These are phyloP conservation scores for Apamea anceps DNA, from an alignment of 2,888 invertebrate genomes.

Conservation along the genomic window DNA sequence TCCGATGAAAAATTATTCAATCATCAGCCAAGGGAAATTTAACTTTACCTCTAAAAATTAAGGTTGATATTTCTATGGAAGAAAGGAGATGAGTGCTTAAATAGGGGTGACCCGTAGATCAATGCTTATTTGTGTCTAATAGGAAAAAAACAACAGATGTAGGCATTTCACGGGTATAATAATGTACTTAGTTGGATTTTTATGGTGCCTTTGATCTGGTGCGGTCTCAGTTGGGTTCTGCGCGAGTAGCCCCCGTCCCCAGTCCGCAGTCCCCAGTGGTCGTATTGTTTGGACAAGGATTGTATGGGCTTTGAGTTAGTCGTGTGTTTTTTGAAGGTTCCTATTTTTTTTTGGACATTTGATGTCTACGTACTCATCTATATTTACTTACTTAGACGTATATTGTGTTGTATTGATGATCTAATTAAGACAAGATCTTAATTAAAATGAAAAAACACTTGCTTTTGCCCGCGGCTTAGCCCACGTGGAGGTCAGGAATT, in stretches of 20 bases:
- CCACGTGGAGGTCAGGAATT: too few species aligned
- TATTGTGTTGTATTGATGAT: background rate
- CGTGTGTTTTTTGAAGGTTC: conserved; percentile 29
- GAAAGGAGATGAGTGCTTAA: conserved; percentile 51
- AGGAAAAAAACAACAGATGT: conserved; percentile 89
- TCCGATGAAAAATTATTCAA: conserved; percentile 25
- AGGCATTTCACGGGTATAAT: conserved; percentile 90
- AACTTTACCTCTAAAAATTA: background rate
- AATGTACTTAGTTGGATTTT: conserved; percentile 89
- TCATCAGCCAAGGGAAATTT: background rate
- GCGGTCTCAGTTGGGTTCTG: conserved; percentile 71
- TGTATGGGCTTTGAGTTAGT: conserved; percentile 32
- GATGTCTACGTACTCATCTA: background rate
- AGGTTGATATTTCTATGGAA: conserved; percentile 44
- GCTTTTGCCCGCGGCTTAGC: too few species aligned
- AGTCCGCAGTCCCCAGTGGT: conserved; percentile 39
- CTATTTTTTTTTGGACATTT: conserved; percentile 21
- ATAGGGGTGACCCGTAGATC: conserved; percentile 82
- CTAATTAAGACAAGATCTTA: background rate
- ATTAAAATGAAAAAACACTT: background rate
- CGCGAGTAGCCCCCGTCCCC: conserved; percentile 44
- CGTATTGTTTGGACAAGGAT: conserved; percentile 57
- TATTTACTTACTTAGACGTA: background rate
- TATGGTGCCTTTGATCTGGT: conserved; percentile 86
- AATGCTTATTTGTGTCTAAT: conserved; percentile 89